These are phyloP conservation scores for Elymnias hypermnestra DNA, from an alignment of 1,140 invertebrate species.

Conservation along the genomic window DNA sequence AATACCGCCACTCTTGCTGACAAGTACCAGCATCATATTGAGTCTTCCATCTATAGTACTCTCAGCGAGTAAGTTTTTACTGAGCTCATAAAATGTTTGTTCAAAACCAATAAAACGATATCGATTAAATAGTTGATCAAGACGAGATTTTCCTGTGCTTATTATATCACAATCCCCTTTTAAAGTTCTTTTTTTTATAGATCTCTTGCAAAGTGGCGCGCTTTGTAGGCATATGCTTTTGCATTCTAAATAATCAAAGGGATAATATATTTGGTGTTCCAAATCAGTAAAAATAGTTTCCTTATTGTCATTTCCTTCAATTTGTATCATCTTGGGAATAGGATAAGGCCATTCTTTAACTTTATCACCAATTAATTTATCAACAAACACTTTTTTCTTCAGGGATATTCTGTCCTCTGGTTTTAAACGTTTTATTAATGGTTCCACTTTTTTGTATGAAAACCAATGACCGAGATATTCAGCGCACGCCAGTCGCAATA, in stretches of 20 bases:
- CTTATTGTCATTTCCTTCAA: too few species aligned
- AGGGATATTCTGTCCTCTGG: constrained; percentile 30
- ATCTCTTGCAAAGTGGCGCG: neutral
- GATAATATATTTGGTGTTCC: constrained; percentile 2
- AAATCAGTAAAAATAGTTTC: constrained; percentile 26
- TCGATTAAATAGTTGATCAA: constrained; percentile 39
- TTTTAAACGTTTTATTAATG: constrained; percentile 36
- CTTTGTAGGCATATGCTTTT: too few species aligned
- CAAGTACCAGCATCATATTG: constrained; percentile 46
- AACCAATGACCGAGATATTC: constrained; percentile 37
- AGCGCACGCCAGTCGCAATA: constrained; percentile 34
- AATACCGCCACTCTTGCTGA: constrained; percentile 48
- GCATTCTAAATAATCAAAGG: too few species aligned
- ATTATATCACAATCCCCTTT: neutral
- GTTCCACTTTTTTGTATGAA: constrained; percentile 41
- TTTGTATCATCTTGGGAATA: constrained; percentile 14
- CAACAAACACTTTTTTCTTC: constrained; percentile 40
- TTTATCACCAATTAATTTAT: constrained; percentile 29
- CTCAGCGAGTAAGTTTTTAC: constrained; percentile 29
- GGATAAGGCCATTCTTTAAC: constrained; percentile 36
- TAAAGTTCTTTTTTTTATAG: too few species aligned
- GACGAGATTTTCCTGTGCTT: constrained; percentile 5
- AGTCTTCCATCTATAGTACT: constrained; percentile 34
- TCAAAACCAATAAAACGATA: constrained; percentile 44
- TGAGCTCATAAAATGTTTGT: constrained; percentile 38